Base-by-base conservation (phyloP, 2,113 vertebrate species). In the Gopherus evgoodei region DNA sequence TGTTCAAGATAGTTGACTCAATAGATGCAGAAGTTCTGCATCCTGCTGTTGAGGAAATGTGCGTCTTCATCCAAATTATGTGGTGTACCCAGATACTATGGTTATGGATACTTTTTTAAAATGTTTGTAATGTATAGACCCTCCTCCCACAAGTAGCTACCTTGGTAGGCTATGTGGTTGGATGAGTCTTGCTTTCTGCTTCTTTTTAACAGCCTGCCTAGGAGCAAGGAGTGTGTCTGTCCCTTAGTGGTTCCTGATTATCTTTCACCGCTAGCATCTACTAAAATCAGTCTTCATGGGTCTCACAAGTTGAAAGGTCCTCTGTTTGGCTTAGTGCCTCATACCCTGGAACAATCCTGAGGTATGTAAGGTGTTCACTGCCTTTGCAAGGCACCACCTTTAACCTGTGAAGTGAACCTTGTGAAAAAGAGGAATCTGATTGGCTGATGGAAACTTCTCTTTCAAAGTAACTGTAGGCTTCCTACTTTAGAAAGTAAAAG, bases 231-330 rank as follows among this genome's bases (percentile, higher is more conserved):
- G 5, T 0, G 38, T 5, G 24, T 93, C 24, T 50, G 83, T 8
- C 8, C 84, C 53, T 88, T 50, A 25, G 81, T 79, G 53, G 72
- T 42, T 65, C 90, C 24, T 1, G 53, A 78, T 42, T n/a, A 16
- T 54, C 17, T 81, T 0, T 72, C 90, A 57, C 50, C 82, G 6
- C 49, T 91, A 90, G 22, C 69, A 94, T 42, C 83, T 82, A 85
- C n/a, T 95, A 56, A 88, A 88, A 88, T 52, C 47, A 94, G 85
- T 27, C 59, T 80, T 90, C 89, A 21, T 83, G 31, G 16, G 62
- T 65, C 62, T n/a, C 14, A n/a, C 29, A 65, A 59, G 69, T 1
- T 87, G 76, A 94, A 88, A 92, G 52, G 69, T 83, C 38, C 52
- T 90, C 93, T 89, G 5, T 87, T 94, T 95, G n/a, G 17, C 22